phyloP scores from a whole-genome alignment of 2,113 vertebrate genomes.

The Ascaphus truei region DNA sequence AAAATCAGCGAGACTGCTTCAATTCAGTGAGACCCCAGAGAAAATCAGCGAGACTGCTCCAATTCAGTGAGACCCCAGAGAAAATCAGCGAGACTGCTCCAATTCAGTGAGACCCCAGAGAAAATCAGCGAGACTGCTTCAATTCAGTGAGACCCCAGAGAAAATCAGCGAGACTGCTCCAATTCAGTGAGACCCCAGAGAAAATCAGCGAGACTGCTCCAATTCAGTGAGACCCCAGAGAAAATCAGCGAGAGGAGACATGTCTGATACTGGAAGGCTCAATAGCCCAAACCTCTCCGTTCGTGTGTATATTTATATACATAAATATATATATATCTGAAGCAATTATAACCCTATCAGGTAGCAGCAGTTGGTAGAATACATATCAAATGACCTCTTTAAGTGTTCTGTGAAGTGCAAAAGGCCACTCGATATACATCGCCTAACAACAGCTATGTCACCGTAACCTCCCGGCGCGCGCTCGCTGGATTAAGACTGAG shows the following conservation, averaged over 20 bases:
- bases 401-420: constrained; percentile 18
- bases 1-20: no score
- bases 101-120: no score
- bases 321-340: constrained; percentile 19
- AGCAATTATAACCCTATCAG: constrained; percentile 8
- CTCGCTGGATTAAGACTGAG: background rate
- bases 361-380: constrained; percentile 11
- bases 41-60: no score
- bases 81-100: no score
- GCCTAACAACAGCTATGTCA: constrained; percentile 17
- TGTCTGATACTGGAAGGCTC: background rate
- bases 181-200: no score
- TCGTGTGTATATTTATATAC: background rate
- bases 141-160: no score
- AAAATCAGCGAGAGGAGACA: background rate
- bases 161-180: no score
- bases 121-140: no score
- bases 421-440: constrained; percentile 27
- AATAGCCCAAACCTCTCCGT: background rate
- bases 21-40: no score
- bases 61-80: no score
- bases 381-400: constrained; percentile 6
- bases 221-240: no score
- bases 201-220: no score
- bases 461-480: background rate